Evolutionary conservation across 2,888 invertebrate genomes (phyloP), one percentile per base, ranked within the genome.

Genomic region (Yponomeuta malinellus): DNA sequence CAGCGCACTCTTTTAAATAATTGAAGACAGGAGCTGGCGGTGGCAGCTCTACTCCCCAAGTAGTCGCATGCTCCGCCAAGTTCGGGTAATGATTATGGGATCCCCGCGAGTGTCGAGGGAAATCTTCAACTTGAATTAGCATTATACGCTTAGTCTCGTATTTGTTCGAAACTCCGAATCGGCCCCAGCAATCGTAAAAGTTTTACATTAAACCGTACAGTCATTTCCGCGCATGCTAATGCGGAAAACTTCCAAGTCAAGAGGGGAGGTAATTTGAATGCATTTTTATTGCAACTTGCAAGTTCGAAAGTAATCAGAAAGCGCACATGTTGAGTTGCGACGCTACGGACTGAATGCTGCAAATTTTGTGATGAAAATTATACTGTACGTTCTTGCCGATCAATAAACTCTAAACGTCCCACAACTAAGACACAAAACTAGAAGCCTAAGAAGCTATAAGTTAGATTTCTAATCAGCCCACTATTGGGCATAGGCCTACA

Each of bases 31-130:
- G 74, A 74, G 76, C 77, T 78, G 76, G 72, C 73, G 73, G 76
- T 71, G 76, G 52, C 23, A 48, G 31, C 9, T 48, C 31, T 68
- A 2, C 12, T 23, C 63, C n/a, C 37, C 37, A 76, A 77, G 75
- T 79, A 79, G 23, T 43, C 63, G 71, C 29, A 66, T 76, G 74
- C 76, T 74, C 72, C 78, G 78, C 76, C 75, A 80, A 82, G 80
- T 84, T 85, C 78, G 77, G 76, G 76, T 83, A 83, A 84, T 83
- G 80, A 83, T 83, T 81, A 82, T 77, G 78, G 75, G 67, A 71
- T 74, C 73, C 66, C 69, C 73, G 77, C 76, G 79, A 78, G 79
- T 79, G 83, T 78, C 88, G 73, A 73, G 88, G 89, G 89, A 89
- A 89, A 87, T 88, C 85, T 83, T 76, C 73, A 73, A 69, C 70